Percentiles rank a stretch among this genome's conserved stretches.
These are phyloP conservation scores for Aplochiton taeniatus DNA, from an alignment of 2,797 vertebrate species.

Conservation along the genomic window DNA sequence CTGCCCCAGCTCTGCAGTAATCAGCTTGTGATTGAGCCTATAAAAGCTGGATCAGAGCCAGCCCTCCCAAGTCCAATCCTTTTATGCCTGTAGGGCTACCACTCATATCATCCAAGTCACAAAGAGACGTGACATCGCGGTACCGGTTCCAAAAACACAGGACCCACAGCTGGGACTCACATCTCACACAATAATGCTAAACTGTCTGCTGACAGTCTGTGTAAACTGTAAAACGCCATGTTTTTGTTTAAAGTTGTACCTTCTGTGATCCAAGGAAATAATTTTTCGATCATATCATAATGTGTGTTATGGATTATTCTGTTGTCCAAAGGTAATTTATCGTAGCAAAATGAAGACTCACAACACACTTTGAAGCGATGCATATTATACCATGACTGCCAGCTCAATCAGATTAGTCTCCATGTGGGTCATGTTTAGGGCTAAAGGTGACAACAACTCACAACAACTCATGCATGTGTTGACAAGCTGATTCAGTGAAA, in stretches of 20 bases:
- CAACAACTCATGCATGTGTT: too few species aligned
- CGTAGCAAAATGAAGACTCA: too few species aligned
- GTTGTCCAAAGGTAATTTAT: too few species aligned
- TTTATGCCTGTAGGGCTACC: constrained; percentile 60
- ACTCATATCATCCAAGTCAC: constrained; percentile 13
- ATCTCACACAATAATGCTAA: constrained; percentile 1
- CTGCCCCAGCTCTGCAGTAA: constrained; percentile 48
- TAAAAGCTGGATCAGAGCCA: constrained; percentile 62
- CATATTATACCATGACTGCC: too few species aligned
- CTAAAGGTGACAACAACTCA: too few species aligned
- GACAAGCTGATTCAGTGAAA: not conserved
- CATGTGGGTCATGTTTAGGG: too few species aligned
- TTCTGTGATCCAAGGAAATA: too few species aligned
- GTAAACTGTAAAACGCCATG: not conserved
- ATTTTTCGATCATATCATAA: too few species aligned
- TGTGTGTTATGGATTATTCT: too few species aligned
- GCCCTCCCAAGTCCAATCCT: constrained; percentile 55
- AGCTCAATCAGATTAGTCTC: too few species aligned
- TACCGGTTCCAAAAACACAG: not conserved
- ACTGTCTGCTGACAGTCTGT: not conserved
- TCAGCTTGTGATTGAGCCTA: constrained; percentile 66
- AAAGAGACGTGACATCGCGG: not conserved
- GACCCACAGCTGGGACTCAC: not conserved
- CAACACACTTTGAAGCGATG: too few species aligned
- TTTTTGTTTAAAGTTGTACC: not conserved